Base-by-base conservation (phyloP, 2,797 vertebrate species). In the Syngnathus rostellatus region DNA sequence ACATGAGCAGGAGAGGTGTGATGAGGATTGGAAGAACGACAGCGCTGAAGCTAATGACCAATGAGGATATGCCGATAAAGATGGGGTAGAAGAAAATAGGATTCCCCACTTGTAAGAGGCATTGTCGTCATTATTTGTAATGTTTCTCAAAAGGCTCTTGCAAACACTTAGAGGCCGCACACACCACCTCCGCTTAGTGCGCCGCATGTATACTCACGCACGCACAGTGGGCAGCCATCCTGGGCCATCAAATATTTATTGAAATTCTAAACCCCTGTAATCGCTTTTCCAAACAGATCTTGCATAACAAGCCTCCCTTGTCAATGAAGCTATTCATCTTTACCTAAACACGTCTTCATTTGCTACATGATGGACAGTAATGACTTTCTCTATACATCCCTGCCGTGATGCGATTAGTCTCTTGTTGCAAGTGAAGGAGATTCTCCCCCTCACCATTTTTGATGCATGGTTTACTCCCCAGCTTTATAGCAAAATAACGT, bases 161-260 rank as follows among this genome's bases (percentile, higher is more conserved):
- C 66, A 77, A 62, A 72, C 9, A 0, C 55, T 69, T 66, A 72
- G 10, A 65, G 59, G 17, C 31, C 31, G 31, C 48, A 59, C 6
- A 58, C 60, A 64, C 60, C 60, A 55, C 51, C 53, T 54, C 38
- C 55, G 3, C 55, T 37, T 38, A 55, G 12, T 31, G 54, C 14
- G 55, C 3, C 37, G 59, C 62, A 60, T 40, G 39, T 40, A 51
- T 55, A 65, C 58, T 57, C 64, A 69, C 43, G 62, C 67, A 58
- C 63, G 67, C 59, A 62, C 59, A 70, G 37, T 62, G 71, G 59
- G 65, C 48, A 74, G 58, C 65, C 50, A 14, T 66, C 63, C 45
- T 69, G 16, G 1, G 54, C 68, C 64, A 86, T 87, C 67, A 84
- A 85, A 86, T 85, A 84, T 87, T 87, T 81, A 86, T 78, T 79